A percentile compares a stretch with the other conserved stretches of the same genome.
Evolutionary conservation across 1,140 invertebrate species (phyloP).

Genomic region (Hyles vespertilio): DNA sequence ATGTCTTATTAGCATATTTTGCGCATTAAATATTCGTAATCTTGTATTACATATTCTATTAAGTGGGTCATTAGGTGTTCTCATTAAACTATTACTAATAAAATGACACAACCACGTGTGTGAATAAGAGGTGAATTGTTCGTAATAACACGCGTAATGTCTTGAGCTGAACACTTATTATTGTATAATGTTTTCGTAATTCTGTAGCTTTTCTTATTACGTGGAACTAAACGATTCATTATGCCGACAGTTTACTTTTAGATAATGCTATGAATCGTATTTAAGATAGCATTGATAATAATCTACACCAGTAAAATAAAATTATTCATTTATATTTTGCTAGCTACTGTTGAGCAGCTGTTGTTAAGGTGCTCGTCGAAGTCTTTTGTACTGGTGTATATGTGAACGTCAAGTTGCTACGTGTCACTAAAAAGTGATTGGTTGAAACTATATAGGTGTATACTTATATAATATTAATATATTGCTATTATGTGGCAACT

Average conservation of each 20-base stretch:
- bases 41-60: too few relatives aligned
- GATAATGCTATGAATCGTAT: neutral
- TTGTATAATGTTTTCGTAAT: slow-evolving; percentile 10
- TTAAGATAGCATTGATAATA: too few relatives aligned
- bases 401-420: neutral
- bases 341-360: too few relatives aligned
- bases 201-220: neutral
- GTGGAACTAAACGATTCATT: neutral
- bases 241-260: neutral
- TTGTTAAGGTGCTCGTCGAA: slow-evolving; percentile 9
- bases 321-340: too few relatives aligned
- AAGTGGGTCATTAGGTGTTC: too few relatives aligned
- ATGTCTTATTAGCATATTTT: too few relatives aligned
- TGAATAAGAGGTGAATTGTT: neutral
- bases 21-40: too few relatives aligned
- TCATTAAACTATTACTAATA: too few relatives aligned
- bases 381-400: slow-evolving; percentile 15
- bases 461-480: too few relatives aligned
- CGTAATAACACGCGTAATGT: neutral
- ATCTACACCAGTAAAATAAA: too few relatives aligned
- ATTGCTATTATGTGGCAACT: too few relatives aligned
- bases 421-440: neutral
- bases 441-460: too few relatives aligned
- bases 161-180: neutral
- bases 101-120: neutral